Conservation (phyloP, 30 jellyfish, hydroid and myxozoan species). For the Rhopilema esculentum region DNA sequence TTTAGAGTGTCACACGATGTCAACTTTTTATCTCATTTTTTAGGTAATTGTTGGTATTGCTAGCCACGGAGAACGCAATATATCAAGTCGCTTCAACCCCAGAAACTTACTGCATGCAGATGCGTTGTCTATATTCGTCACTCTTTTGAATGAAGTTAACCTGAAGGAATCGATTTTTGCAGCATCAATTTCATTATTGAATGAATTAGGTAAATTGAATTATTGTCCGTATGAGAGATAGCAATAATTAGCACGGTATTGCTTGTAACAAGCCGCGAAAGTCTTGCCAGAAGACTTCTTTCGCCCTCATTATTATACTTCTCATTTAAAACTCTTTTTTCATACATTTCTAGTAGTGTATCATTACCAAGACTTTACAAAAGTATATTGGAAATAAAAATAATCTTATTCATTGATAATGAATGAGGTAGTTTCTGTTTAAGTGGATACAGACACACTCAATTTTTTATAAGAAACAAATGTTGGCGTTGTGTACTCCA, state of each 20-base stretch:
- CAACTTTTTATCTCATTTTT: not conserved
- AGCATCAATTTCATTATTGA: slow-evolving; percentile 30
- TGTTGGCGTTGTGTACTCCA: no score
- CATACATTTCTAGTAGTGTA: no score
- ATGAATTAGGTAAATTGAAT: slow-evolving; percentile 54
- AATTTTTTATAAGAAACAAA: no score
- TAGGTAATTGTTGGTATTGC: slow-evolving; percentile 58
- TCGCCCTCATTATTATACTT: no score
- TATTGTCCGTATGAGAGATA: not conserved
- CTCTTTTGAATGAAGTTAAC: slow-evolving; percentile 39
- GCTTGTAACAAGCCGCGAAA: not conserved
- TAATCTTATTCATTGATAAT: no score
- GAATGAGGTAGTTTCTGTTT: not conserved
- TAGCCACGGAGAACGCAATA: slow-evolving; percentile 22
- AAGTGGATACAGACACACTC: not conserved
- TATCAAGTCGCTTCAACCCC: slow-evolving; percentile 18
- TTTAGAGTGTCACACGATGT: no score
- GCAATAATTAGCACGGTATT: no score
- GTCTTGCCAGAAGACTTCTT: no score
- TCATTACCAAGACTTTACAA: no score
- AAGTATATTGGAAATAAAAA: no score
- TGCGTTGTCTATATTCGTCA: slow-evolving; percentile 47
- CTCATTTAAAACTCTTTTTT: no score
- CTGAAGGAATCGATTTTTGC: slow-evolving; percentile 26
- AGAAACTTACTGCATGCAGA: slow-evolving; percentile 54